Base-by-base conservation (phyloP, 2,113 vertebrate genomes). In the Oenanthe oenanthe region DNA sequence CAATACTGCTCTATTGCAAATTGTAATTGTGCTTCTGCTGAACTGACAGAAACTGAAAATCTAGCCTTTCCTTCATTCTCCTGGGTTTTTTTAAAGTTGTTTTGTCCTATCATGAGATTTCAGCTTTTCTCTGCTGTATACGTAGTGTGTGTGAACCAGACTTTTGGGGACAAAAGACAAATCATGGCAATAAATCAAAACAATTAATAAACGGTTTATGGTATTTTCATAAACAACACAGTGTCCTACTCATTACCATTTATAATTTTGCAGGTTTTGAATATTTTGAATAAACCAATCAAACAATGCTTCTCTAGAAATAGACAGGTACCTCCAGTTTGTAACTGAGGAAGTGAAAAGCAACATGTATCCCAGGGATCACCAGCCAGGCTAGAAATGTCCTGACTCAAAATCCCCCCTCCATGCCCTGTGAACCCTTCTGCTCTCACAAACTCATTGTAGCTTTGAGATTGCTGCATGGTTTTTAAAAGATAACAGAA, bases 21-120 rank as follows among this genome's bases (percentile, higher is more conserved):
- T 11, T 92, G 62, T 95, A 65, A 73, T 50, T 36, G 54, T 89
- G 92, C 83, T 95, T 96, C 80, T 88, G 77, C 94, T 91, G 63
- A 88, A 67, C 85, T 88, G 40, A 92, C 67, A 87, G 83, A 42
- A 88, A 72, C 32, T 53, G 4, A 66, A 42, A 83, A 51, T 65
- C 60, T 81, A 51, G 38, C 47, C 73, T 95, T 79, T 81, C 74
- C 50, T 85, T 42, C 56, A 4, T 42, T 78, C 70, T 92, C 77
- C 62, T 85, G 51, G 20, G 12, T 17, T 47, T 91, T 85, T 92
- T 68, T 7, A 42, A 74, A 53, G 48, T 40, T 87, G 28, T 63
- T 92, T 74, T 78, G 83, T 94, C 60, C 10, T 67, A 6, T 91
- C 32, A 17, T 38, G 71, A 92, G 65, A 71, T 75, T 51, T 85